Percentiles rank a stretch among this genome's conserved stretches.
phyloP scores from a whole-genome alignment of 2,113 vertebrate species.

The Oreochromis niloticus region DNA sequence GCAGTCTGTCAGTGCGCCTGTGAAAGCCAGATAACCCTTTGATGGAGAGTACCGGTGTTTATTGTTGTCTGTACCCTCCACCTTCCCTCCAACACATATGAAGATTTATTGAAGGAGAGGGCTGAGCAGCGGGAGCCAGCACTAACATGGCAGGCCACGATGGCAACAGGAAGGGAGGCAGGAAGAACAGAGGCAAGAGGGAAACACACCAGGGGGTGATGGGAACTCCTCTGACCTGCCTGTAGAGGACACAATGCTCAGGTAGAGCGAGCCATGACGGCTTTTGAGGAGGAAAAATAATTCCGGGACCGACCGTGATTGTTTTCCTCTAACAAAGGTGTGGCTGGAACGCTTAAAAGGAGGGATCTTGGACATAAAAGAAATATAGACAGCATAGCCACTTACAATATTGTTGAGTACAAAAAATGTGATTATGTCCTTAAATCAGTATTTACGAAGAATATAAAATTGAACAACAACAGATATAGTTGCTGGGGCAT shows the following conservation, averaged over 20 bases:
- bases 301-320: slow-evolving; percentile 10
- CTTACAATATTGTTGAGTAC: not conserved
- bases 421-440: not conserved
- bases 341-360: not conserved
- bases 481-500: not conserved
- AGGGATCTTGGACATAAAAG: not conserved
- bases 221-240: slow-evolving; percentile 57
- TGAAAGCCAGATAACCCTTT: slow-evolving; percentile 76
- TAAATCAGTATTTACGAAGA: not conserved
- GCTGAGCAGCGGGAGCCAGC: slow-evolving; percentile 61
- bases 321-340: slow-evolving; percentile 37
- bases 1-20: slow-evolving; percentile 67
- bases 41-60: slow-evolving; percentile 67
- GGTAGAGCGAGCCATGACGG: slow-evolving; percentile 20
- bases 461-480: not conserved
- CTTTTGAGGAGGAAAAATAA: slow-evolving; percentile 48
- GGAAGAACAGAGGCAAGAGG: slow-evolving; percentile 54
- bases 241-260: slow-evolving; percentile 51
- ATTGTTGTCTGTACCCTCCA: slow-evolving; percentile 72
- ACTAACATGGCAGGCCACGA: slow-evolving; percentile 64
- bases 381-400: not conserved
- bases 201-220: slow-evolving; percentile 46
- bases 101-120: slow-evolving; percentile 70
- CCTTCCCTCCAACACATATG: slow-evolving; percentile 70
- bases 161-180: slow-evolving; percentile 67